phyloP scores from a whole-genome alignment of 2,888 invertebrate genomes.

The Calameuta idolon region DNA sequence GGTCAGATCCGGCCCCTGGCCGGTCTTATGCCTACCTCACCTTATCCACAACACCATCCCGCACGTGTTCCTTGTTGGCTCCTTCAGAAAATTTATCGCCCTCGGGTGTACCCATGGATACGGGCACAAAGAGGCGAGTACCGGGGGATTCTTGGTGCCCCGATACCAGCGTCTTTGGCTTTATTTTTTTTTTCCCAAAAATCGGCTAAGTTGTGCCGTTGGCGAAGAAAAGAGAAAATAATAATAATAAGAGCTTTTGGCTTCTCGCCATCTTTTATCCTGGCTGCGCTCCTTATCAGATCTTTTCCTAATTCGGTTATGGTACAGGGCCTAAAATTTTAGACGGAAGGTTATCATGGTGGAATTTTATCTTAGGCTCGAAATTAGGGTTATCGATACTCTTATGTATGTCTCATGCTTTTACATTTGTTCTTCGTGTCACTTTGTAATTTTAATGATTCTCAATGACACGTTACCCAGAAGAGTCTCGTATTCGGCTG shows the following conservation, averaged over 20 bases:
- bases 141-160: constrained; percentile 46
- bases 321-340: not conserved
- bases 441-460: not conserved
- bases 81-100: constrained; percentile 50
- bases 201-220: not conserved
- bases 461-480: not conserved
- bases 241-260: constrained; percentile 29
- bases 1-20: constrained; percentile 46
- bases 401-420: not conserved
- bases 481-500: not conserved
- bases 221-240: not conserved
- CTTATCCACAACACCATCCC: constrained; percentile 35
- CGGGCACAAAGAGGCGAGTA: constrained; percentile 43
- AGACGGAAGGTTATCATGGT: not conserved
- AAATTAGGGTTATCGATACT: not conserved
- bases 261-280: constrained; percentile 39
- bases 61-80: constrained; percentile 23
- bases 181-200: constrained; percentile 44
- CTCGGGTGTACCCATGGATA: constrained; percentile 39
- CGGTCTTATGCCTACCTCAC: constrained; percentile 40
- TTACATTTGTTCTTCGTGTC: not conserved
- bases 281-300: constrained; percentile 32
- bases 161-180: constrained; percentile 26
- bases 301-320: not conserved
- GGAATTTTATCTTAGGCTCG: not conserved